These are phyloP conservation scores for Tinea pellionella DNA, from an alignment of 2,888 invertebrate genomes.

Conservation along the genomic window DNA sequence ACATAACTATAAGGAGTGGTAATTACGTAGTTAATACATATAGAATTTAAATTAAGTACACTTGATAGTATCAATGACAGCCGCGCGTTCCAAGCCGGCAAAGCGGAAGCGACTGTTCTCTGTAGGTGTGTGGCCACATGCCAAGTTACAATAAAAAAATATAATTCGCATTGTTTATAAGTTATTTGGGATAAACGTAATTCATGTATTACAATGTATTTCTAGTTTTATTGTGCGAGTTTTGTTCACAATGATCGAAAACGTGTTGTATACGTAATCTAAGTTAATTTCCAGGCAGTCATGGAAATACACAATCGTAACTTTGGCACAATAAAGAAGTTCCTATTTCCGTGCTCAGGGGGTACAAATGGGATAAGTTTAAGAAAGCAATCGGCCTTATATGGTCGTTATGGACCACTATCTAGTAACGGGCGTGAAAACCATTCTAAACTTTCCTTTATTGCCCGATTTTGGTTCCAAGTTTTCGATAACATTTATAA, in stretches of 20 bases:
- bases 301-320: slow-evolving; percentile 34
- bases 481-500: slow-evolving; percentile 12
- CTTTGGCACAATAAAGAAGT: slow-evolving; percentile 61
- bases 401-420: slow-evolving; percentile 62
- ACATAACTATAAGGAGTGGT: too few relatives aligned
- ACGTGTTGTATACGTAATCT: background rate
- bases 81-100: too few relatives aligned
- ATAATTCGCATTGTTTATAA: too few relatives aligned
- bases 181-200: too few relatives aligned
- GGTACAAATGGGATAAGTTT: slow-evolving; percentile 66
- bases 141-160: too few relatives aligned
- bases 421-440: slow-evolving; percentile 51
- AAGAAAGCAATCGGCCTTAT: slow-evolving; percentile 67
- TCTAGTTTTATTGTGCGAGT: too few relatives aligned
- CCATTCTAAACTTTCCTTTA: slow-evolving; percentile 54
- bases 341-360: slow-evolving; percentile 45
- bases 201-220: too few relatives aligned
- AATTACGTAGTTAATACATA: too few relatives aligned
- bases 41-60: too few relatives aligned
- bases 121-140: too few relatives aligned
- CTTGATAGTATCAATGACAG: too few relatives aligned
- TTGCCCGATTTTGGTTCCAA: slow-evolving; percentile 36
- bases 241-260: background rate
- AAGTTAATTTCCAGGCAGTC: background rate
- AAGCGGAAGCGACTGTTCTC: too few relatives aligned